Base-by-base conservation (phyloP, 2,113 vertebrate species). In the Brevimyrus niger region DNA sequence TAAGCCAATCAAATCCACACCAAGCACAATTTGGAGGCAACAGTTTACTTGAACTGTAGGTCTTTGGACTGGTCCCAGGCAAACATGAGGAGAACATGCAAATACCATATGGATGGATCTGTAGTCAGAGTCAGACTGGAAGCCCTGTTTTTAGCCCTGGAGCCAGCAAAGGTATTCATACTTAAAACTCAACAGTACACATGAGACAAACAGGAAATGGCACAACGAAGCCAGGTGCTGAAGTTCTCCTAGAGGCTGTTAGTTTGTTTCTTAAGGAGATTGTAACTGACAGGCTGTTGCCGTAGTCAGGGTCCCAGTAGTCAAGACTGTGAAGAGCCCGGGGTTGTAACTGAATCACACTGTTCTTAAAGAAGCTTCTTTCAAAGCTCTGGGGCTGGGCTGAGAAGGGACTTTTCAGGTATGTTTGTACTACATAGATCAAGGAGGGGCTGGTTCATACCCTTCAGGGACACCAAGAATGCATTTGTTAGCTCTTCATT, bases 371-470 rank as follows among this genome's bases (percentile, higher is more conserved):
- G 92, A 83, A 88, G 91, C 89, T 91, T 92, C 92, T 95, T 89
- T 93, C 44, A 47, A 47, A 46, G 90, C 92, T 95, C 94, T 95
- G 93, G 95, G 94, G 94, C 95, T 91, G 95, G 94, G 95, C 95
- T 90, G 91, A 91, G 90, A 93, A 93, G 89, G 89, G 31, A 91
- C 94, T 61, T 91, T 35, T 91, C 73, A 84, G 87, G 87, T 92
- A 94, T 95, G 93, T 93, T 96, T 91, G 85, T 82, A 93, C 91
- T 88, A 89, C 91, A 91, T 53, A 58, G 87, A 88, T 23, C 96
- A 97, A 3, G 83, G 73, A 50, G 83, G 44, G 27, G 3, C 47
- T 86, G 23, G 21, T 7, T 86, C 83, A 47, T 44, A 23, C 38
- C 35, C 23, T 85, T 21, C 19, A 84, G 82, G 15, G 21, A 35